Conservation (phyloP, 2,888 invertebrate species). For the Lasioglossum malachurum region DNA sequence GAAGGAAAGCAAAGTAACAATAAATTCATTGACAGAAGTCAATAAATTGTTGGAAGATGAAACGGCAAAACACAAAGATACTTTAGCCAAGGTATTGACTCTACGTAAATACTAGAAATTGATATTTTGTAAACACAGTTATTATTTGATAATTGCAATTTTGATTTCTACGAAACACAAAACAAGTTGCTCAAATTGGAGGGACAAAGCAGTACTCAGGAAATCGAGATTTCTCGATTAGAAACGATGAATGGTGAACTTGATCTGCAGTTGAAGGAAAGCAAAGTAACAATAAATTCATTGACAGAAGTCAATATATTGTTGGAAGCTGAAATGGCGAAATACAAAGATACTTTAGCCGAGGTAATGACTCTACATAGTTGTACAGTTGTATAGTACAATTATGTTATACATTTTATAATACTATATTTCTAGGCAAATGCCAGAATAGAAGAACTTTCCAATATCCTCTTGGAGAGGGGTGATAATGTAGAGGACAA, state of each 20-base stretch:
- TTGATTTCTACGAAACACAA: slow-evolving; percentile 64
- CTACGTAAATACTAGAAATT: background rate
- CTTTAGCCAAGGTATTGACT: background rate
- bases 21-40: slow-evolving; percentile 21
- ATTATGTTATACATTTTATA: background rate
- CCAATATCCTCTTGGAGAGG: background rate
- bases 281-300: slow-evolving; percentile 27
- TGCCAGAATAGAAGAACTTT: background rate
- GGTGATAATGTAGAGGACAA: background rate
- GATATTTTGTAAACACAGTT: background rate
- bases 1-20: slow-evolving; percentile 42
- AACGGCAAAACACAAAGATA: slow-evolving; percentile 36
- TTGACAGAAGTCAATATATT: slow-evolving; percentile 38
- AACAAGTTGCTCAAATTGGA: slow-evolving; percentile 76
- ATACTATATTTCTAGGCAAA: background rate
- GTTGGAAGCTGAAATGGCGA: slow-evolving; percentile 54
- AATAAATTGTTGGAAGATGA: slow-evolving; percentile 59
- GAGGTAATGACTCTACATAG: background rate
- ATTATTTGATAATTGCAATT: background rate
- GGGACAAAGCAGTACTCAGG: slow-evolving; percentile 76
- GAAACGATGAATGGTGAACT: slow-evolving; percentile 75
- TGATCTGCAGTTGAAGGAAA: slow-evolving; percentile 66
- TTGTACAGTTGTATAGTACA: background rate
- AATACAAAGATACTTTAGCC: slow-evolving; percentile 26
- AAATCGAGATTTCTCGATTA: slow-evolving; percentile 74